A percentile compares a stretch with the other conserved stretches of the same genome.
phyloP scores from a whole-genome alignment of 2,113 vertebrate genomes.

The Picathartes gymnocephalus region DNA sequence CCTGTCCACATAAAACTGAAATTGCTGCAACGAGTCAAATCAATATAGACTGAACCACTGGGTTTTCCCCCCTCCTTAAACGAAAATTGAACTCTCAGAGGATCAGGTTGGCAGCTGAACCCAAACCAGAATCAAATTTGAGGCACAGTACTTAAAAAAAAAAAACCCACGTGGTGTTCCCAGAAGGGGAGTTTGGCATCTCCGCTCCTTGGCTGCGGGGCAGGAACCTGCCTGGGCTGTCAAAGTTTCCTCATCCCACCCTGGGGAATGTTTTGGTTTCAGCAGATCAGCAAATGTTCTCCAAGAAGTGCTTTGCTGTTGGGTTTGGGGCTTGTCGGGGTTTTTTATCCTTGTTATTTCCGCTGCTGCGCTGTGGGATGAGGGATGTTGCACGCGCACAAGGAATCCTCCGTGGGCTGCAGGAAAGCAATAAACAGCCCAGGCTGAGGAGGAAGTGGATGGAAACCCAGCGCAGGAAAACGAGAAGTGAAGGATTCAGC shows the following conservation, averaged over 20 bases:
- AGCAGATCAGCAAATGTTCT: not conserved
- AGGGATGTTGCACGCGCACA: not conserved
- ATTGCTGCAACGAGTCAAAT: not conserved
- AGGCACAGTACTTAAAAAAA: not conserved
- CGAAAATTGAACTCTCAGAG: not conserved
- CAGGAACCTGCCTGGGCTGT: not conserved
- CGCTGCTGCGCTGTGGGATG: not conserved
- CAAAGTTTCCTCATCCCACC: not conserved
- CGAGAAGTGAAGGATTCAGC: not conserved
- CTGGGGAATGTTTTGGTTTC: not conserved
- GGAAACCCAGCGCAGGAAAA: not conserved
- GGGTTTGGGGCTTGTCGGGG: not conserved
- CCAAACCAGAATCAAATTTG: not conserved
- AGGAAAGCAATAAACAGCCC: not conserved
- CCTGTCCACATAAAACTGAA: not conserved
- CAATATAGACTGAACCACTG: not conserved
- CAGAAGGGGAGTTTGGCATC: not conserved
- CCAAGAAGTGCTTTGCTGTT: not conserved
- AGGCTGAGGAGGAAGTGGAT: not conserved
- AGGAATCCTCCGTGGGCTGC: not conserved
- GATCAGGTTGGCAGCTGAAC: not conserved
- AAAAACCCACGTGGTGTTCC: fast-evolving
- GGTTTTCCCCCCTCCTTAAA: not conserved
- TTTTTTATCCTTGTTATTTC: not conserved
- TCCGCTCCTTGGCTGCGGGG: not conserved